phyloP scores from a whole-genome alignment of 92 coral and sea anemone species.

The Zoanthus sociatus region DNA sequence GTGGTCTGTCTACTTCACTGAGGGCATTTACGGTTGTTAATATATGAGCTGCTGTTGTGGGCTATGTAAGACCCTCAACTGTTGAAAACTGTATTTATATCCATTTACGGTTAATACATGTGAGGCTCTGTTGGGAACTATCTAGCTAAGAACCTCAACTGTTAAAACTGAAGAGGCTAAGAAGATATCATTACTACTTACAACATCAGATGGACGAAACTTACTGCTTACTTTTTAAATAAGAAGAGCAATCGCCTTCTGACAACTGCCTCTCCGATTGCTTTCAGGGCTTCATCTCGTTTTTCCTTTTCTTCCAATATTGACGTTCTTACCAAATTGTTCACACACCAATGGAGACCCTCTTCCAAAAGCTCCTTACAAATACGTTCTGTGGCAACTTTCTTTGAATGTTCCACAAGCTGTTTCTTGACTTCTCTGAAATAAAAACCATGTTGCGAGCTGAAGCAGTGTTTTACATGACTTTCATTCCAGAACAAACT shows the following conservation, averaged over 20 bases:
- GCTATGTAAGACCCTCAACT: too few relatives aligned
- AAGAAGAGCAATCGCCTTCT: conserved; percentile 58
- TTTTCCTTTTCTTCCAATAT: conserved; percentile 64
- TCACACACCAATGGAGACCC: conserved; percentile 42
- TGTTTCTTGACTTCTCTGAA: conserved; percentile 53
- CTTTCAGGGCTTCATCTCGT: conserved; percentile 69
- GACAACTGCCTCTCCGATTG: conserved; percentile 46
- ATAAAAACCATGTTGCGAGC: neutral
- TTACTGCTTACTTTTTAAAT: conserved; percentile 67
- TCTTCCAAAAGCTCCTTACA: conserved; percentile 58
- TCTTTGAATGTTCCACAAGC: conserved; percentile 50
- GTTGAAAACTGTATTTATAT: too few relatives aligned
- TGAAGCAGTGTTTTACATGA: neutral
- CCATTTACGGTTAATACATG: too few relatives aligned
- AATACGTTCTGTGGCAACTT: conserved; percentile 60
- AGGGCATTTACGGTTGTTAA: too few relatives aligned
- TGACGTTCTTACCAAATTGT: conserved; percentile 43
- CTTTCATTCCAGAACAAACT: neutral
- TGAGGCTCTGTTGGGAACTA: too few relatives aligned
- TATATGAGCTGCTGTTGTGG: too few relatives aligned
- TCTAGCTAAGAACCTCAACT: too few relatives aligned
- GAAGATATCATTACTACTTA: too few relatives aligned
- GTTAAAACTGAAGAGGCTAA: too few relatives aligned
- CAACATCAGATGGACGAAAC: neutral
- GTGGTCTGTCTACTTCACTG: too few relatives aligned